Base-by-base conservation (phyloP, 2,888 invertebrate species). In the Tachystola acroxantha region DNA sequence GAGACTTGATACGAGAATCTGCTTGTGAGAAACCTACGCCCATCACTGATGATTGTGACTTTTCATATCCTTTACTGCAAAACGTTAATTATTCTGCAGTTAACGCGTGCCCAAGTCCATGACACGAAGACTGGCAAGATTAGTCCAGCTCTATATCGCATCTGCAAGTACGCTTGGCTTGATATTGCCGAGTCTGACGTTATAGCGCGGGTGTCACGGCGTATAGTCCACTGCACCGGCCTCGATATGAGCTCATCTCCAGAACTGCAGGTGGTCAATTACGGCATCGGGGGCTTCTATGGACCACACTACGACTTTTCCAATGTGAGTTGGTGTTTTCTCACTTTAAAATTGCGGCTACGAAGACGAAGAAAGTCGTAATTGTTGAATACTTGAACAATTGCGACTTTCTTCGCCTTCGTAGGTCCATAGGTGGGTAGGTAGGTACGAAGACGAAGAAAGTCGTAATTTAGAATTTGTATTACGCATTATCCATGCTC, bases 261-360 rank as follows among this genome's bases (percentile, higher is more conserved):
- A 76, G 97, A 99, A 65, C 87, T 99, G 48, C 99, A 99, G 85
- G 96, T 99, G 32, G 98, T 97, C 43, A 99, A 99, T 86, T 99
- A 99, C 76, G 99, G 99, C 12, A 95, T 99, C 49, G 99, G 98
- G 2, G 99, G 99, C 0, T 98, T 99, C 73, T 99, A 99, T 74
- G 98, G 98, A 65, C 98, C 98, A 7, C 99, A 99, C 81, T 99
- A 93, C 79, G 98, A 96, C 72, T 95, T 95, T 64, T 94, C 95
- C 0, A 88, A 94, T 77, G 94, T 94, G 94, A 26, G 26, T 10
- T 4, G 16, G 6, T 3, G n/a, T n/a, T n/a, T n/a, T n/a, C n/a
- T n/a, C n/a, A n/a, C n/a, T n/a, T n/a, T n/a, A n/a, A n/a, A n/a
- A n/a, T n/a, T n/a, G n/a, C n/a, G n/a, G n/a, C n/a, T n/a, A n/a